Base-by-base conservation (phyloP, 2,113 vertebrate species). In the Salvelinus sp. region DNA sequence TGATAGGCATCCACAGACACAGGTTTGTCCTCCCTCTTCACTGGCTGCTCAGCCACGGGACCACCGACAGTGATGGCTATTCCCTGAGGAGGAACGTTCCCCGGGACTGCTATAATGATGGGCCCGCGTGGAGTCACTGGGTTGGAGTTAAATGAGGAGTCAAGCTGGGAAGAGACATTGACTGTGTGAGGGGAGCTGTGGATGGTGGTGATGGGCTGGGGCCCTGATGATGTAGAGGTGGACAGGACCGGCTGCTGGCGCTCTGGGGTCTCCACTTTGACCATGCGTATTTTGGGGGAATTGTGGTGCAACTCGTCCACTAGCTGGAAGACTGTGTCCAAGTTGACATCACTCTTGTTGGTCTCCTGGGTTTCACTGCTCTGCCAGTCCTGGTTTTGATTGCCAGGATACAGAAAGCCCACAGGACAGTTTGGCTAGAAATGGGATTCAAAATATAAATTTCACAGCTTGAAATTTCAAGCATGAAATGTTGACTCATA, bases 311-410 rank as follows among this genome's bases (percentile, higher is more conserved):
- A 88, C 75, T 96, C 94, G 79, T 94, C 92, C 38, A 91, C 92
- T 23, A 93, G 90, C 83, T 92, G 94, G 88, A 95, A 95, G 81
- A 94, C 87, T n/a, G 79, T 85, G 71, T 95, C 93, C 74, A 95
- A 82, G 81, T 88, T 93, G 62, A 94, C 77, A 72, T 94, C 90
- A 47, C 76, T 80, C 76, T 91, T 92, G 79, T 92, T 92, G 74
- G 62, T 76, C 72, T 93, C 92, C 73, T 92, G 87, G 68, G 82
- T 81, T 48, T 88, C 65, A 74, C 62, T 77, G 73, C 76, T 86
- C 33, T 84, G 76, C 83, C 86, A 88, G 72, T 83, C 80, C 72
- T 74, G 64, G 70, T 66, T 79, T 33, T 72, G 71, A 33, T 72
- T 77, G 66, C 72, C 66, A 75, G 83, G 82, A 76, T 87, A 73